Evolutionary conservation across 2,797 vertebrate genomes (phyloP), one percentile per base, ranked within the genome.

Genomic region (Phylloscopus collybita): DNA sequence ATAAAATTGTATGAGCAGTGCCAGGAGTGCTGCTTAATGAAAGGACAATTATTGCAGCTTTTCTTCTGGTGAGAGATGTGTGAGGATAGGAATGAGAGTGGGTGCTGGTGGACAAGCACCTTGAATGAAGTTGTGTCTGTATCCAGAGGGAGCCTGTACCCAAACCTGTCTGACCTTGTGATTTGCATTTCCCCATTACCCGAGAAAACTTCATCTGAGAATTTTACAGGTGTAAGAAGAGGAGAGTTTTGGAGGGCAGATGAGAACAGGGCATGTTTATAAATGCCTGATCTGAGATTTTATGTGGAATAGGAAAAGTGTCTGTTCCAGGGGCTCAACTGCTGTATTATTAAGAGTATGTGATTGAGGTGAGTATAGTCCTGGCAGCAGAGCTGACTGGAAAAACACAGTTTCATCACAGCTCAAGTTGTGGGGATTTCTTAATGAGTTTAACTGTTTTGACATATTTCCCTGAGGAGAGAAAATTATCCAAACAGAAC

Each of bases 361-460:
- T 20, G n/a, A 21, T 2, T 0, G 3, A 34, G 64, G 20, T 57
- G 30, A 42, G 56, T 16, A 1, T 0, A 60, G 38, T 32, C 62
- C 11, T 84, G 74, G 50, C 57, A 88, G 78, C 30, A 78, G 78
- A 76, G 26, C 54, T 87, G 56, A 26, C 65, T 80, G 64, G 47
- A 62, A 76, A 91, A 94, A 14, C 40, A 19, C 12, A 16, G 3
- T 29, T 82, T 62, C 8, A 17, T 70, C 0, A 2, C 60, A 86
- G 32, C 34, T 13, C 21, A 30, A 1, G 32, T 42, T 74, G 44
- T 70, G 57, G 69, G 51, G 22, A 34, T 83, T 74, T 88, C 65
- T 83, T 83, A 23, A 15, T 49, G n/a, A 71, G 4, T 74, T 95
- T 62, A 51, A 70, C 49, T 70, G 16, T 76, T 94, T 38, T 74